Evolutionary conservation across 2,888 invertebrate genomes (phyloP).

Genomic region (Microdon myrmicae): DNA sequence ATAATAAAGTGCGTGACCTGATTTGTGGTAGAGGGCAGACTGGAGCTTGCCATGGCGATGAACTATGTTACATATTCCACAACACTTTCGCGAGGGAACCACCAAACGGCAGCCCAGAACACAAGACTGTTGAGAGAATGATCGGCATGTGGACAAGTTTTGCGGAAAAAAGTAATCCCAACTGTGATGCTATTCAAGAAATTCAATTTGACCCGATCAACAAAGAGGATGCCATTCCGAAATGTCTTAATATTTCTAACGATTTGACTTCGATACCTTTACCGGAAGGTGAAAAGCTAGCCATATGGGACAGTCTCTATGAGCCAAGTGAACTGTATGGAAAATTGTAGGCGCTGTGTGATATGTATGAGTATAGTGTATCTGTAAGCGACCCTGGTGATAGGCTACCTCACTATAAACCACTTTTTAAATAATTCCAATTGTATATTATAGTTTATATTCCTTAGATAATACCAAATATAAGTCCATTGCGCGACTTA

Average conservation of each 20-base stretch:
- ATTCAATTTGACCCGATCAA: slow-evolving; percentile 55
- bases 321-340: slow-evolving; percentile 43
- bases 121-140: slow-evolving; percentile 61
- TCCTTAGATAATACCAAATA: no score
- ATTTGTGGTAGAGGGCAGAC: slow-evolving; percentile 57
- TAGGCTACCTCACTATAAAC: slow-evolving; percentile 26
- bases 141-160: slow-evolving; percentile 63
- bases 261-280: slow-evolving; percentile 57
- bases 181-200: slow-evolving; percentile 56
- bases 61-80: slow-evolving; percentile 63
- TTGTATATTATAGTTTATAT: no score
- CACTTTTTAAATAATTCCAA: no score
- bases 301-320: slow-evolving; percentile 61
- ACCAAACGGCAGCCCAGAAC: slow-evolving; percentile 56
- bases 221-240: slow-evolving; percentile 49
- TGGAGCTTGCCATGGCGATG: slow-evolving; percentile 64
- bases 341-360: slow-evolving; percentile 18
- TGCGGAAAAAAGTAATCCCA: slow-evolving; percentile 61
- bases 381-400: background rate
- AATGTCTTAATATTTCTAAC: slow-evolving; percentile 60
- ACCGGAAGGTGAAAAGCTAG: slow-evolving; percentile 56
- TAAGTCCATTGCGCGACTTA: no score
- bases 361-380: background rate
- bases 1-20: slow-evolving; percentile 60
- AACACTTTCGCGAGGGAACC: slow-evolving; percentile 56